These are phyloP conservation scores for Tympanuchus pallidicinctus DNA, from an alignment of 2,113 vertebrate genomes.

Conservation along the genomic window DNA sequence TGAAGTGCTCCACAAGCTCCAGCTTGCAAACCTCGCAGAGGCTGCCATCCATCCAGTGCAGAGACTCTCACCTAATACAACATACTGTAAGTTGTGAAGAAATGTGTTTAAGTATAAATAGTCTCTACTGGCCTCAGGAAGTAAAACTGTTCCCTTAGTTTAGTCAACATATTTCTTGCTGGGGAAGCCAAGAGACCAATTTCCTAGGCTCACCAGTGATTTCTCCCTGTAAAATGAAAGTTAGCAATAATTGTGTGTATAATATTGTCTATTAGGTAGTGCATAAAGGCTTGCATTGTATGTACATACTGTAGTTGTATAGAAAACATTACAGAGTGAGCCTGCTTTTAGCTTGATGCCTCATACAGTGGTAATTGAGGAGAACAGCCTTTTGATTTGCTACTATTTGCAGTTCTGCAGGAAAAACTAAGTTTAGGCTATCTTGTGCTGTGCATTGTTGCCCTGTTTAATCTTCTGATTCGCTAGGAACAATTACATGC, in stretches of 20 bases:
- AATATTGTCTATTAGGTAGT: slow-evolving; percentile 81
- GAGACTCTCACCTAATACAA: slow-evolving; percentile 66
- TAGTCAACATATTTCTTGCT: slow-evolving; percentile 72
- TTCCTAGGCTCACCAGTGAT: slow-evolving; percentile 73
- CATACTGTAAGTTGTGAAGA: slow-evolving; percentile 74
- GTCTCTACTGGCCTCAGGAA: slow-evolving; percentile 73
- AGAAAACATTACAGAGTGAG: slow-evolving; percentile 86
- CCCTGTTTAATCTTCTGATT: slow-evolving; percentile 82
- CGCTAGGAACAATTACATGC: slow-evolving; percentile 76
- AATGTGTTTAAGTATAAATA: slow-evolving; percentile 82
- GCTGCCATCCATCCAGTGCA: slow-evolving; percentile 60
- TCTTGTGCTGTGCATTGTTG: slow-evolving; percentile 81
- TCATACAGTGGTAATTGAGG: slow-evolving; percentile 86
- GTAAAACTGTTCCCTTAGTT: slow-evolving; percentile 78
- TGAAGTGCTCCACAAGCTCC: slow-evolving; percentile 54
- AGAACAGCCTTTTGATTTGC: slow-evolving; percentile 84
- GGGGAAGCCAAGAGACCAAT: slow-evolving; percentile 73
- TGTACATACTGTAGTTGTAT: slow-evolving; percentile 78
- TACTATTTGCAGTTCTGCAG: slow-evolving; percentile 82
- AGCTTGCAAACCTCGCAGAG: slow-evolving; percentile 59
- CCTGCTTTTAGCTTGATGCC: slow-evolving; percentile 84
- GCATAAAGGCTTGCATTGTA: slow-evolving; percentile 79
- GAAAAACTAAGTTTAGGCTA: slow-evolving; percentile 82
- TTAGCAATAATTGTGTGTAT: slow-evolving; percentile 73
- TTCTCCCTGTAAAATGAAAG: slow-evolving; percentile 73